These are phyloP conservation scores for Coelinius sp. DNA, from an alignment of 2,888 invertebrate species.

Conservation along the genomic window DNA sequence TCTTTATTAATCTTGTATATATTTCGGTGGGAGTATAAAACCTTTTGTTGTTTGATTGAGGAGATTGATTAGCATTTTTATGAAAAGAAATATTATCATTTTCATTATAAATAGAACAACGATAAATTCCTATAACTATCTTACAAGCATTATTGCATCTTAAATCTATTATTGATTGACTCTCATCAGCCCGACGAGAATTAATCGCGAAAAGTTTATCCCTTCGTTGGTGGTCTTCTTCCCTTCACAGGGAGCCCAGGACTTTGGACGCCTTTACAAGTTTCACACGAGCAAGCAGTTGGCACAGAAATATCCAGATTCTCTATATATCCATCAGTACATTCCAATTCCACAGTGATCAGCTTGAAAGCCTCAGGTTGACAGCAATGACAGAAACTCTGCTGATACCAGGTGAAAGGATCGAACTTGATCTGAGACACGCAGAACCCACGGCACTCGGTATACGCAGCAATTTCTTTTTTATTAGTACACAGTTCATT, in stretches of 20 bases:
- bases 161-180: no score
- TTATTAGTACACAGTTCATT: slow-evolving; percentile 79
- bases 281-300: slow-evolving; percentile 65
- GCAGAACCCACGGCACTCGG: slow-evolving; percentile 81
- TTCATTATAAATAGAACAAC: no score
- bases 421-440: slow-evolving; percentile 80
- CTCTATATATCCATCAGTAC: slow-evolving; percentile 69
- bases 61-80: no score
- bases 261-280: slow-evolving; percentile 48
- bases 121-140: no score
- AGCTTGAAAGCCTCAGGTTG: slow-evolving; percentile 61
- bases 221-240: not conserved
- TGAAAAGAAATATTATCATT: no score
- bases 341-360: slow-evolving; percentile 69
- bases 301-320: slow-evolving; percentile 63
- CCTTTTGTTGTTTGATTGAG: no score
- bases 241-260: not conserved
- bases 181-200: no score
- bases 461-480: slow-evolving; percentile 75
- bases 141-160: no score
- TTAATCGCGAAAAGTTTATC: not conserved
- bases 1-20: no score
- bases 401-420: slow-evolving; percentile 62
- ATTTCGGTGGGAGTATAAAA: no score
- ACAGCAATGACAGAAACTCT: slow-evolving; percentile 64